Evolutionary conservation across 37 sponge, comb jelly and placozoan species (phyloP), one percentile per base, ranked within the genome.

Genomic region (Geodia barretti): DNA sequence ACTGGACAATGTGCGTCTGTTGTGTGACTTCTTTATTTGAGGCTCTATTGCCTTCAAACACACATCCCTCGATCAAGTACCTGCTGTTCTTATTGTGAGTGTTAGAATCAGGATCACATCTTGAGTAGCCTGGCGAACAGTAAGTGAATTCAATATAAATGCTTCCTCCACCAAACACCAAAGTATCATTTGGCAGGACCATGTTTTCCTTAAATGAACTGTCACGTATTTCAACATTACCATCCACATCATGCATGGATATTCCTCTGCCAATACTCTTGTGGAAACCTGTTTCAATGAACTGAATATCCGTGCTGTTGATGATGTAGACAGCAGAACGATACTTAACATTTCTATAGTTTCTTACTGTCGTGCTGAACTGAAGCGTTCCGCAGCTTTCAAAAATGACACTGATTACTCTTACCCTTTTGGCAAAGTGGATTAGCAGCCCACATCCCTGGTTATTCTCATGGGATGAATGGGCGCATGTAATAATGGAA

Each of bases 321-420:
- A 62, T 7, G 35, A 77, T 26, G 74, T 62, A 63, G 39, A 83
- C 24, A 41, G 83, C 76, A 34, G 39, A 29, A 41, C 68, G 41
- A 61, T 72, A 74, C 43, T 36, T 36, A 30, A 70, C 7, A 31
- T 17, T 70, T 19, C 21, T 36, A 36, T 32, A 4, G 8, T 23
- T 35, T 38, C 42, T n/a, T 3, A 59, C 24, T 33, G 40, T 64
- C 9, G 71, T 70, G 39, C 71, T 70, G 39, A 34, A 9, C 3
- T 29, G 39, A 36, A 70, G 71, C 3, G 39, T 20, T 34, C 71
- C 39, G 33, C 71, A 70, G 38, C 36, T 14, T 47, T 47, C 54
- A 47, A 47, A 47, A 17, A 47, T 47, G 54, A 47, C 54, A 47
- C 14, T 47, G 7, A 47, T 17, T 14, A 47, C 11, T 47, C 11